These are phyloP conservation scores for Hydrozoanthus tunicans DNA, from an alignment of 64 coral and sea anemone species.

Conservation along the genomic window DNA sequence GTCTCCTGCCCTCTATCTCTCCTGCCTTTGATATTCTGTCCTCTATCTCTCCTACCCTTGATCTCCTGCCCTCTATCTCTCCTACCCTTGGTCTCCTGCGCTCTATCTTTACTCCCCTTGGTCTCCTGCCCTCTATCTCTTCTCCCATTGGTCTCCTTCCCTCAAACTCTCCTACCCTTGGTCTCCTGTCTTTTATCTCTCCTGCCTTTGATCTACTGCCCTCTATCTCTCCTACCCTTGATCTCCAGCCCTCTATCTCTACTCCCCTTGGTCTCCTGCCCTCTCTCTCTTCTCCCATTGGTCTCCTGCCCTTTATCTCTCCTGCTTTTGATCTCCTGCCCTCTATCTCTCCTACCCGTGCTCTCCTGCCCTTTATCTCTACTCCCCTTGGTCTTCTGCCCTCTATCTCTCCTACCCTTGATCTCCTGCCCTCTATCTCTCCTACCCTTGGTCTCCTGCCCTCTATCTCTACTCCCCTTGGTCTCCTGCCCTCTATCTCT, in stretches of 20 bases:
- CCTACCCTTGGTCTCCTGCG: not conserved
- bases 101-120: not conserved
- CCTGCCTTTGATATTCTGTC: too few relatives aligned
- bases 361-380: not conserved
- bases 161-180: not conserved
- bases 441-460: not conserved
- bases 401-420: not conserved
- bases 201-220: not conserved
- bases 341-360: not conserved
- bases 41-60: too few relatives aligned
- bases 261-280: not conserved
- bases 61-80: not conserved
- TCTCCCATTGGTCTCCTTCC: not conserved
- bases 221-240: not conserved
- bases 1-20: too few relatives aligned
- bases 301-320: not conserved
- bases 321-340: not conserved
- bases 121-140: not conserved
- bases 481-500: not conserved
- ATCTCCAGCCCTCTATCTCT: not conserved
- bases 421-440: not conserved
- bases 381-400: not conserved
- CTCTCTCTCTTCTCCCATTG: not conserved
- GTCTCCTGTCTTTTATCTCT: not conserved
- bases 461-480: not conserved